Evolutionary conservation across 2,888 invertebrate genomes (phyloP), one percentile per base, ranked within the genome.

Genomic region (Nesidiocoris tenuis): DNA sequence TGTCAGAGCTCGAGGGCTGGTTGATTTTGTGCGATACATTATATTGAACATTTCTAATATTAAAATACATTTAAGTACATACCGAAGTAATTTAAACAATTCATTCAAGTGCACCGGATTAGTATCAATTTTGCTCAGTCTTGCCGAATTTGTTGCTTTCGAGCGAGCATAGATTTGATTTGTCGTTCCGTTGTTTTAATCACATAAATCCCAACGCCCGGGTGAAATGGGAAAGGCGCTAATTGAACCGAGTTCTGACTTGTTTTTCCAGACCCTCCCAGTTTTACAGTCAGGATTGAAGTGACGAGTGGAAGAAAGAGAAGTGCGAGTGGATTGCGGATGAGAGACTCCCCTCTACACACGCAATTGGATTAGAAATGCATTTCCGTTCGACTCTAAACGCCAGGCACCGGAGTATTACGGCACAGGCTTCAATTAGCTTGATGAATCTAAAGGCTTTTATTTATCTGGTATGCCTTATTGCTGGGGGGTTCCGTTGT

Each of bases 351-450:
- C 7, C 19, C n/a, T 19, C 59, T n/a, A 5, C n/a, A n/a, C 21
- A 19, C 21, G 61, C 61, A 72, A 72, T 72, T 72, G 61, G 72
- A 72, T 72, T 72, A 72, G 72, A 72, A 63, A 72, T 72, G 72
- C 72, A 72, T 72, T 72, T 72, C 61, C 61, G 71, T 71, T 71
- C 61, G 61, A 61, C 54, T 61, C 39, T 54, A 61, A 70, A 39
- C 72, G 39, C 39, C 39, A 7, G 39, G 39, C 39, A 56, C 39
- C 71, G 19, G 12, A 59, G 59, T 17, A 25, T 68, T 68, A 68
- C 57, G 16, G 9, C 19, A 18, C 23, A 23, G 18, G 9, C 12
- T 18, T 39, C 72, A 61, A 72, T 72, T 72, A 72, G 72, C 72
- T 22, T 72, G 72, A 72, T 72, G 72, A 72, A 72, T 72, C 72